Evolutionary conservation across 2,797 vertebrate genomes (phyloP).

Genomic region (Liasis olivaceus): DNA sequence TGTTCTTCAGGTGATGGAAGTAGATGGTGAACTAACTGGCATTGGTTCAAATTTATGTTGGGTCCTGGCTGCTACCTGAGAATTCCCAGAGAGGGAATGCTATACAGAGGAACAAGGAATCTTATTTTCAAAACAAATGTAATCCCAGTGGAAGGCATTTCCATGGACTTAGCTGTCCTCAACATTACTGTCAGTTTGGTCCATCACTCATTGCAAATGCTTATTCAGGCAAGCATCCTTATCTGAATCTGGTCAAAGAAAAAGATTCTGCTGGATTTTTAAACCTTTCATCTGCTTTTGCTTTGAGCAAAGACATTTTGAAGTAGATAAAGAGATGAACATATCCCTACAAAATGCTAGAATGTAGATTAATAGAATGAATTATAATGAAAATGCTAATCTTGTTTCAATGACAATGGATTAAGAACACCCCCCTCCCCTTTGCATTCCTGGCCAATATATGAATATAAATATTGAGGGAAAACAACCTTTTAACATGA

Average conservation of each 20-base stretch:
- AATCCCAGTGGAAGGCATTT: background rate
- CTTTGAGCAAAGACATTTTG: constrained; percentile 18
- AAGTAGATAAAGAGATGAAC: constrained; percentile 16
- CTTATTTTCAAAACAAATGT: background rate
- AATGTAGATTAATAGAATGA: constrained; percentile 28
- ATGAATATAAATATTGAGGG: constrained; percentile 12
- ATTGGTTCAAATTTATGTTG: background rate
- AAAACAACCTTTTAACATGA: constrained; percentile 25
- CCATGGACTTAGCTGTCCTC: background rate
- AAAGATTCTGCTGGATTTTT: background rate
- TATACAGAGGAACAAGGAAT: background rate
- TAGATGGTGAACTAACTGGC: background rate
- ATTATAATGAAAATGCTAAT: constrained; percentile 4
- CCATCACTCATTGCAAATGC: background rate
- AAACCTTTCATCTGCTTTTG: background rate
- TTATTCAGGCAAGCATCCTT: background rate
- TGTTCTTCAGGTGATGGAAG: background rate
- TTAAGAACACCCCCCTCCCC: background rate
- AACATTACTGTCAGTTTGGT: background rate
- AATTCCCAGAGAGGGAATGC: background rate
- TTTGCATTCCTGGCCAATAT: constrained; percentile 3
- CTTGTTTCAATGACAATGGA: constrained; percentile 28
- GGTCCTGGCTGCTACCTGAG: background rate
- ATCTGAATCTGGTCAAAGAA: background rate
- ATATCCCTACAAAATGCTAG: background rate